Conservation (phyloP, 2,113 vertebrate genomes). For the Cathartes aura region DNA sequence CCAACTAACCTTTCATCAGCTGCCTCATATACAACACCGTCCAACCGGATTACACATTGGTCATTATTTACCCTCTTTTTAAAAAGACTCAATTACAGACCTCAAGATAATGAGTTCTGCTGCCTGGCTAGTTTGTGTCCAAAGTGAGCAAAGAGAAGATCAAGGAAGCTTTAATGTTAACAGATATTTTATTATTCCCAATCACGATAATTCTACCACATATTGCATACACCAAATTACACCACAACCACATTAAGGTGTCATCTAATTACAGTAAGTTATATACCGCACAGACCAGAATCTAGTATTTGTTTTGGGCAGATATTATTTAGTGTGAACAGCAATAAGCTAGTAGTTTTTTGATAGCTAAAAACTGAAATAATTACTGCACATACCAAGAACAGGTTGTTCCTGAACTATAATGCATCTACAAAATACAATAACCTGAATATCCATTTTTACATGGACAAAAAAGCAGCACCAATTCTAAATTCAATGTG, state of each 20-base stretch:
- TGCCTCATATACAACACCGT: background rate
- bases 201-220: background rate
- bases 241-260: background rate
- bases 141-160: background rate
- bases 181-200: background rate
- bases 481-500: background rate
- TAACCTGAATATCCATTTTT: background rate
- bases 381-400: background rate
- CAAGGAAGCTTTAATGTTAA: background rate
- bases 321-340: background rate
- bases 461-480: background rate
- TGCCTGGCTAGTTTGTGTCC: background rate
- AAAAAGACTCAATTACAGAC: background rate
- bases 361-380: background rate
- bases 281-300: background rate
- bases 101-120: background rate
- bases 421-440: background rate
- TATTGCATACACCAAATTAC: background rate
- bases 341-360: background rate
- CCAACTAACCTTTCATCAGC: background rate
- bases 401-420: background rate
- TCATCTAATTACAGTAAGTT: background rate
- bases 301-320: background rate
- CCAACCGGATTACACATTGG: background rate
- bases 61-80: background rate